Base-by-base conservation (phyloP, 2,888 invertebrate genomes). In the Archips xylosteana region DNA sequence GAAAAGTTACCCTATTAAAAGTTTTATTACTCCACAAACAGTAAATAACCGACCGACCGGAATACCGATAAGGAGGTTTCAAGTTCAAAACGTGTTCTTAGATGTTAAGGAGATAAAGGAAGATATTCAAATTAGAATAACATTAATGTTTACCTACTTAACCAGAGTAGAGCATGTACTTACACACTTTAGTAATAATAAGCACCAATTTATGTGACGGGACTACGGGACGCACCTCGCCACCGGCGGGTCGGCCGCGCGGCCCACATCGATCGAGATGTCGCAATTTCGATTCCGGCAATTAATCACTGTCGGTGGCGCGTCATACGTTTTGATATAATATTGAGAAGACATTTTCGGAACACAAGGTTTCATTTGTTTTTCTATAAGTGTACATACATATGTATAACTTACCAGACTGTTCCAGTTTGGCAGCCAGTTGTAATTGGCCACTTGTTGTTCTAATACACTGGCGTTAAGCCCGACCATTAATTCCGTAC, bases 1-100 rank as follows among this genome's bases (percentile, higher is more conserved):
- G 10, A 34, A 42, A 39, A 71, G 66, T 57, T 62, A 45, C 13
- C 62, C 67, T 62, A 67, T 67, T 72, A 62, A 62, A 67, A 67
- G 45, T 67, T 72, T 57, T 47, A 68, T 63, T 63, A 63, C 67
- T 12, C 23, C 57, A 12, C 45, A 47, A 42, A 61, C 63, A 47
- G 60, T 60, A 60, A 71, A 51, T 61, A 62, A 67, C 47, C 12
- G 64, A n/a, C 62, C 54, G 64, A 49, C 51, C 42, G 60, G 60
- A 60, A 68, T 60, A 49, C 39, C 49, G 60, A 45, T 63, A 63
- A 70, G 54, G 34, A 70, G 54, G 34, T 64, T 47, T 36, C 57
- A 42, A 15, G 15, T 59, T 59, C 36, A 59, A 59, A 64, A 47
- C 13, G 34, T 63, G 70, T 63, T 70, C 63, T 45, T 57, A 57